Percentiles rank a stretch among this genome's conserved stretches.
phyloP scores from a whole-genome alignment of 2,113 vertebrate species.

The Ageneiosus marmoratus region DNA sequence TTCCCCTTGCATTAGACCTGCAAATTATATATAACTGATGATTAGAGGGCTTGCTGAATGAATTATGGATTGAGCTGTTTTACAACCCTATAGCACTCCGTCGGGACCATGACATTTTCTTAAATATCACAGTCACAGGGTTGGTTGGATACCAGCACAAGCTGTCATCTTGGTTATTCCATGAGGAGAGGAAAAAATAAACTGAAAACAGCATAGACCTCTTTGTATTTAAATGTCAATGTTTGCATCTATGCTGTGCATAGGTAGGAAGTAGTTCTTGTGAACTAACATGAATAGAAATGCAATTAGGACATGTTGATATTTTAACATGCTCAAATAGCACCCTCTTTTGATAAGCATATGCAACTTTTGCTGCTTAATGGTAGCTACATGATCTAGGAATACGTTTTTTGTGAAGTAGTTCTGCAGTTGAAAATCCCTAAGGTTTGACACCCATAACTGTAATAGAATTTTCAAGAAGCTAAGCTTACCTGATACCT shows the following conservation, averaged over 20 bases:
- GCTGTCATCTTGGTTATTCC: not conserved
- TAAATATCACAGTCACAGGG: slow-evolving; percentile 31
- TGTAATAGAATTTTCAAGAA: not conserved
- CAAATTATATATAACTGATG: not conserved
- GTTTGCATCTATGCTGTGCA: not conserved
- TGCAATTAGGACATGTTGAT: not conserved
- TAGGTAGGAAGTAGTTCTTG: not conserved
- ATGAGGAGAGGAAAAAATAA: not conserved
- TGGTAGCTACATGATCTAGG: not conserved
- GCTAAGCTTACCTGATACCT: not conserved
- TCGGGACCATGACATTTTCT: slow-evolving; percentile 26
- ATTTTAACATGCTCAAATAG: slow-evolving; percentile 24
- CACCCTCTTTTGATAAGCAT: slow-evolving; percentile 2
- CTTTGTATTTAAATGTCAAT: not conserved
- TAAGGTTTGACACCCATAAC: not conserved
- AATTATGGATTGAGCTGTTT: not conserved
- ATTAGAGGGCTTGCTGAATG: not conserved
- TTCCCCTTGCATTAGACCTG: not conserved
- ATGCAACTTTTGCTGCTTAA: not conserved
- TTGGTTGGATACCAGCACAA: slow-evolving; percentile 4
- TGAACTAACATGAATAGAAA: not conserved
- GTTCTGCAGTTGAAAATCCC: not conserved
- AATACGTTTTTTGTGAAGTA: not conserved
- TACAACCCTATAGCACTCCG: not conserved
- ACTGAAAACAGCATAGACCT: not conserved